Conservation (phyloP, 2,797 vertebrate species). For the Phoxinus dragarum region DNA sequence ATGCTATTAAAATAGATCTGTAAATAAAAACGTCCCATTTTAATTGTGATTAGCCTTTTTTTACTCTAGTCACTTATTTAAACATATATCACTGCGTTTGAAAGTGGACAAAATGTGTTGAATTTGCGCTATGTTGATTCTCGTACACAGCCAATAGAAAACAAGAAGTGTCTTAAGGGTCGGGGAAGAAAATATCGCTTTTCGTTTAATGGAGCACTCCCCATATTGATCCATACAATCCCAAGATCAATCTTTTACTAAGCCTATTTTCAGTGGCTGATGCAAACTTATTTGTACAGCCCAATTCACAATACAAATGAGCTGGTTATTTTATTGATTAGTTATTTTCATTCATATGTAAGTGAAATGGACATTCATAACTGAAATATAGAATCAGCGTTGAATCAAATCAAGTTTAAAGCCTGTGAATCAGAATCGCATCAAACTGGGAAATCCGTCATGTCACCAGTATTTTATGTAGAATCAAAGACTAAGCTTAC, state of each 20-base stretch:
- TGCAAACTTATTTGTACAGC: background rate
- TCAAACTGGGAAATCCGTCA: background rate
- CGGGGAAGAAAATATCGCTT: background rate
- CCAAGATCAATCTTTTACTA: background rate
- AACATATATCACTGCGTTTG: background rate
- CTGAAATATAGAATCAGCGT: background rate
- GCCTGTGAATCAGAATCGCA: background rate
- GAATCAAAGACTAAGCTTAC: background rate
- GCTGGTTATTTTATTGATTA: background rate
- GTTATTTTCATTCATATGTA: background rate
- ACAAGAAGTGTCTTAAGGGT: background rate
- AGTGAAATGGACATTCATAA: background rate
- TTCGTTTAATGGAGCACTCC: background rate
- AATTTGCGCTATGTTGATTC: background rate
- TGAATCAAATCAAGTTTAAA: background rate
- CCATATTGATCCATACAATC: background rate
- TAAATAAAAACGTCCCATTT: background rate
- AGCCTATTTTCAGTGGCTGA: background rate
- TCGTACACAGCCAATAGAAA: background rate
- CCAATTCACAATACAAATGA: background rate
- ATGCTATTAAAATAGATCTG: background rate
- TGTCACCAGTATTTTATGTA: background rate
- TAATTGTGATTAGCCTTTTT: background rate
- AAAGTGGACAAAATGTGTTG: background rate
- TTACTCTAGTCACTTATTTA: background rate